Base-by-base conservation (phyloP, 1,140 invertebrate species). In the Meloidogyne floridensis region DNA sequence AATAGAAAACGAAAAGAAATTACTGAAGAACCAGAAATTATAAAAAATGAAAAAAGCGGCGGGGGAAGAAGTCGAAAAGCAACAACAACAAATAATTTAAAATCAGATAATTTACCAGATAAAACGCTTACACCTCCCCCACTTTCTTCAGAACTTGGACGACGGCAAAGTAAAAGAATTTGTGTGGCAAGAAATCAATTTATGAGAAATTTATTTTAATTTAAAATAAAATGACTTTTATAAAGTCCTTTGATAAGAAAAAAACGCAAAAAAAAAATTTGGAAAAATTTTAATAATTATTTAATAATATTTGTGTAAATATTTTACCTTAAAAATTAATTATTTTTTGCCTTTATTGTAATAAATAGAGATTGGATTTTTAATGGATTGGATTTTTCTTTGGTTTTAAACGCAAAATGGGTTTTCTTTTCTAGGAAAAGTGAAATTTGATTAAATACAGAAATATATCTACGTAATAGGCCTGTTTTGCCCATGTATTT, bases 141-240 rank as follows among this genome's bases (percentile, higher is more conserved):
- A 18, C 76, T 77, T 70, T 77, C 81, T 3, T 69, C 42, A 54
- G 81, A 82, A 72, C 72, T 54, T 47, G 82, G 82, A 7, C 83
- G 82, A 18, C 20, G 82, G 10, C 83, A 85, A 53, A 83, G 82
- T 47, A 83, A 83, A 54, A 54, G 82, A 42, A 83, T 83, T 56
- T 83, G 82, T 43, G 82, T 84, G 13, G 59, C 82, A n/a, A 54
- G 82, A 75, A 83, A 20, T 51, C 77, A 84, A 75, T 83, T 84
- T 77, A 77, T 77, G 76, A 77, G 47, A 65, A 56, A n/a, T 9
- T 47, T 77, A 10, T 77, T 54, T 42, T 77, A 43, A 77, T 47
- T 54, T 71, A 20, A 20, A 20, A 74, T 5, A 47, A 13, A 18
- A 74, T 47, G n/a, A 74, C 59, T 65, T 65, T 65, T 65, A 65